These are phyloP conservation scores for Plectrocnemia conspersa DNA, from an alignment of 1,140 invertebrate species.

Conservation along the genomic window DNA sequence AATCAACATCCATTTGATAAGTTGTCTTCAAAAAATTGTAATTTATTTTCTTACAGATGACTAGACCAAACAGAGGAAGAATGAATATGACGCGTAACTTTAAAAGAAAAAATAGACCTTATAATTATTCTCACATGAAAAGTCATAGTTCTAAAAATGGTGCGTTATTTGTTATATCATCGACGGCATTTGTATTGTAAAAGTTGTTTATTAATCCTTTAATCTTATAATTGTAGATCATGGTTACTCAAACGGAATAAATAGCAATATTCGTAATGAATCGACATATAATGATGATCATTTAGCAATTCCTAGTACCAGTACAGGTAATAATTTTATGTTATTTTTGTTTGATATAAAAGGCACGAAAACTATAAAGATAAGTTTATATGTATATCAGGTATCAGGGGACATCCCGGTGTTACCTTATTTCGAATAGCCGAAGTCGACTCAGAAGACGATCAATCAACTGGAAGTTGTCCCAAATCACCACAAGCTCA, in stretches of 20 bases:
- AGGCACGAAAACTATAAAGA: not conserved
- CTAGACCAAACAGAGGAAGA: slow-evolving; percentile 42
- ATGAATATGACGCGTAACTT: slow-evolving; percentile 42
- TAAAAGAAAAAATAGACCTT: slow-evolving; percentile 47
- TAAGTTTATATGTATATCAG: slow-evolving; percentile 32
- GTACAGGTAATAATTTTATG: slow-evolving; percentile 46
- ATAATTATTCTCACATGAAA: slow-evolving; percentile 36
- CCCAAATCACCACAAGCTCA: slow-evolving; percentile 42
- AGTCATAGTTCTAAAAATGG: slow-evolving; percentile 21
- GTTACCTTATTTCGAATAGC: slow-evolving; percentile 52
- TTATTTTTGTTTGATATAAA: slow-evolving; percentile 8
- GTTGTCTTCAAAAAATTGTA: no score
- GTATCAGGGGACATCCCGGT: slow-evolving; percentile 47
- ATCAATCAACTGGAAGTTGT: slow-evolving; percentile 45
- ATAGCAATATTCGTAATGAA: slow-evolving; percentile 18
- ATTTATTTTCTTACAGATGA: slow-evolving; percentile 39
- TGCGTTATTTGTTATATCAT: slow-evolving; percentile 7
- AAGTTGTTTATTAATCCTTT: not conserved
- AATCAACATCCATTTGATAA: no score
- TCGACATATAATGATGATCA: slow-evolving; percentile 36
- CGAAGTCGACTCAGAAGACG: slow-evolving; percentile 56
- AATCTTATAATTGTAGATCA: slow-evolving; percentile 6
- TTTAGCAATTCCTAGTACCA: slow-evolving; percentile 53
- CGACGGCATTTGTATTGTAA: not conserved
- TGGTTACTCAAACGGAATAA: slow-evolving; percentile 6